These are phyloP conservation scores for Rhinogobius similis DNA, from an alignment of 2,113 vertebrate species.

Conservation along the genomic window DNA sequence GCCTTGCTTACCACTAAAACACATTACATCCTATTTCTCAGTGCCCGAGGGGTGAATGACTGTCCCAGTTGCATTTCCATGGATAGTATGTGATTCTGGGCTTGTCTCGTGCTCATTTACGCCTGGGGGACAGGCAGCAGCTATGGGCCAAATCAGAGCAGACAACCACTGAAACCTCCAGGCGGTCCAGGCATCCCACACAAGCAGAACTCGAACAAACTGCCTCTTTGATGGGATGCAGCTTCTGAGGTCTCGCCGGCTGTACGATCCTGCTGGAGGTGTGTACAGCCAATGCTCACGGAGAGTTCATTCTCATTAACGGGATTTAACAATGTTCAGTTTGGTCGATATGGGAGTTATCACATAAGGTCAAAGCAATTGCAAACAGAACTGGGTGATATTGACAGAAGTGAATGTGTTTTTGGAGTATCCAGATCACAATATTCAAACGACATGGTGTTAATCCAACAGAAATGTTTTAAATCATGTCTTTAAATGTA, in stretches of 20 bases:
- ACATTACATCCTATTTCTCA: background rate
- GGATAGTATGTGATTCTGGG: constrained; percentile 34
- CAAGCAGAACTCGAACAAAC: constrained; percentile 30
- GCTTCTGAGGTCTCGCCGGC: constrained; percentile 1
- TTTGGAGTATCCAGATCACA: too few relatives aligned
- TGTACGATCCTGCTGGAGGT: background rate
- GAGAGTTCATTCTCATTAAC: constrained; percentile 18
- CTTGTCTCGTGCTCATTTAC: constrained; percentile 20
- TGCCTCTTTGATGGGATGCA: constrained; percentile 20
- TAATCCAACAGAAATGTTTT: too few relatives aligned
- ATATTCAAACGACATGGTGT: too few relatives aligned
- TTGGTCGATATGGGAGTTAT: background rate
- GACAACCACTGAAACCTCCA: constrained; percentile 1
- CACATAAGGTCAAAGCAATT: background rate
- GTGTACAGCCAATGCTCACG: constrained; percentile 3
- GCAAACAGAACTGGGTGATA: too few relatives aligned
- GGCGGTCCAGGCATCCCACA: constrained; percentile 20
- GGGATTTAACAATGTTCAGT: background rate
- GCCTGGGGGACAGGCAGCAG: background rate
- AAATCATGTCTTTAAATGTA: too few relatives aligned
- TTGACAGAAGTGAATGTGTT: too few relatives aligned
- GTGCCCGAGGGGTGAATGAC: background rate
- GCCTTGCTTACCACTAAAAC: background rate
- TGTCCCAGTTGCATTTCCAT: constrained; percentile 27
- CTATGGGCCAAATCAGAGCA: constrained; percentile 25